Base-by-base conservation (phyloP, 2,888 invertebrate species). In the Rotaria sp. region DNA sequence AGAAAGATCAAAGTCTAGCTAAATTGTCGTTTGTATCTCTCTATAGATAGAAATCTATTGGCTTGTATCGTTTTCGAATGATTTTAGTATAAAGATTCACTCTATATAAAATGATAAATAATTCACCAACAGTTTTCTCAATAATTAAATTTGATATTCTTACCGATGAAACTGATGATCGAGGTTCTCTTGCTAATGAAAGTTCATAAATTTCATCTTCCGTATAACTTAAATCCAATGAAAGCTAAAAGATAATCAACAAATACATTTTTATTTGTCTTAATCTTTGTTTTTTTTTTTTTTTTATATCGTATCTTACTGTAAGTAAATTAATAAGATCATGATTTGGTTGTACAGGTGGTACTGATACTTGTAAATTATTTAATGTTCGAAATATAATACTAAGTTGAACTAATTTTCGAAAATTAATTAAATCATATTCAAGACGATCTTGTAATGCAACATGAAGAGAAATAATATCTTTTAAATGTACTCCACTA, bases 151-250 rank as follows among this genome's bases (percentile, higher is more conserved):
- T 18, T 15, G 10, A 13, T 50, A 2, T 50, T 90, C 92, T 91
- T 89, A 93, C 92, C 52, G 92, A 91, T 84, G 91, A 90, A 26
- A 91, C 88, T 24, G 91, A 90, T 87, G 90, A 92, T 87, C 92
- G 90, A 5, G 93, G 93, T 89, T 93, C 93, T 88, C 93, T 89
- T 30, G 92, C 91, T 87, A 93, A 88, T 55, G 93, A 93, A 87
- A 93, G 89, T 88, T 93, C 93, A 88, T 93, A 93, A 87, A 93
- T 93, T 89, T 93, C 93, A 89, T 93, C 93, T 88, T 93, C 93
- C 84, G 92, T 92, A 89, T 93, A 93, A 87, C 92, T 91, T 88
- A 93, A 90, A 89, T 93, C 93, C 87, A 93, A 89, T 45, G 93
- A 93, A 75, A 93, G 90, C 92, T 93, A 89, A 4, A 80, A 45